Base-by-base conservation (phyloP, 1,140 invertebrate genomes). In the Nautilus pompilius region DNA sequence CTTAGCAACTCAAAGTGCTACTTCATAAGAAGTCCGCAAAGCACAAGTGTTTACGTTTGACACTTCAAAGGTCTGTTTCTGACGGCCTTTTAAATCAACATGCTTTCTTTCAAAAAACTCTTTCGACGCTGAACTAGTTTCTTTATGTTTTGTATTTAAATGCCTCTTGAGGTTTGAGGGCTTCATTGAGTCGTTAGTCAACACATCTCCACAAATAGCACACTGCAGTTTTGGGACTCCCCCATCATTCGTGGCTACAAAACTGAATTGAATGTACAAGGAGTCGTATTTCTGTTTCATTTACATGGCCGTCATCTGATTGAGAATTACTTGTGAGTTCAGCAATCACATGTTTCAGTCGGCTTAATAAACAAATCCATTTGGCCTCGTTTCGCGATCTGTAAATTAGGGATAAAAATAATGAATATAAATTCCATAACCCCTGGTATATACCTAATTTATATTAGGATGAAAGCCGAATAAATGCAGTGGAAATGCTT, bases 161-260 rank as follows among this genome's bases (percentile, higher is more conserved):
- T 49, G 48, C 20, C 2, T 8, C 48, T 49, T 13, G 48, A 49
- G 48, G 26, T 49, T 49, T 49, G 2, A 49, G n/a, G 48, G 48
- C 48, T 49, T 49, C 36, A 49, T 49, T 20, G 6, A 49, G 46
- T 49, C 46, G 20, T 49, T 49, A 49, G 5, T 24, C 48, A 49
- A 49, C 48, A 49, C 20, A 49, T 49, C 10, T 49, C 48, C 48
- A 49, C 20, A 49, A 49, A 49, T 49, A 49, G 26, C 48, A 49
- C 2, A 49, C 48, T 49, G 1, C 20, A 2, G 20, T 22, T 49
- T 49, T 49, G n/a, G 48, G 1, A 13, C 20, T 49, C 1, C 2
- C 1, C 20, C 20, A 17, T 49, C 20, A 49, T 49, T 49, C 2
- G 2, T 1, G 48, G 20, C 20, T 20, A 49, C 48, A 49, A 49